Evolutionary conservation across 2,797 vertebrate species (phyloP), one percentile per base, ranked within the genome.

Genomic region (Corythornis leucogaster): DNA sequence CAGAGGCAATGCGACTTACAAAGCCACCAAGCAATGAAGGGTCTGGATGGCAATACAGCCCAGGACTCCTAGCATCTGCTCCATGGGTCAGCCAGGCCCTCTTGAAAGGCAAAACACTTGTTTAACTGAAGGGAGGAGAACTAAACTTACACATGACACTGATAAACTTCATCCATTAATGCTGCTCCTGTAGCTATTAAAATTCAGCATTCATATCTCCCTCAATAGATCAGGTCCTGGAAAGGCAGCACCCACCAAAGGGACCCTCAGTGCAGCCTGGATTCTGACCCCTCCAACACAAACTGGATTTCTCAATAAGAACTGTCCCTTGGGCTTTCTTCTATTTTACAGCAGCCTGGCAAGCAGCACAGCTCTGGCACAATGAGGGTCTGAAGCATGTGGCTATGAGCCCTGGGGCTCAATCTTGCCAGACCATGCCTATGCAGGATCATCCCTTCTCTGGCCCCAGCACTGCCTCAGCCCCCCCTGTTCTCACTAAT

Each of bases 51-150:
- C 8, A 17, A 18, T 0, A 15, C 6, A n/a, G 8, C 22, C 43
- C 53, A 5, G 46, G 33, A 4, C 12, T 24, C 40, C 22, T 1
- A 18, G 12, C 20, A 70, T n/a, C 81, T 46, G 68, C 55, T 24
- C 40, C 40, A 17, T 4, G 55, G 48, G 35, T 51, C 78, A 62
- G 20, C 51, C 77, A 73, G 57, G 33, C 4, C 31, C 35, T n/a
- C 25, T 42, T 9, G 4, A 2, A 51, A 57, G 38, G 42, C 42
- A 50, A 24, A 84, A 14, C 0, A 0, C 7, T 8, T 7, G 11
- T 9, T 80, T 25, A 30, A 42, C 19, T 45, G 62, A 21, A 43
- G 31, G 53, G 40, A 46, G 13, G 42, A 66, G 61, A 42, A 45
- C 61, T 9, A 18, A 30, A 33, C 62, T 11, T 30, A 25, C 30